phyloP scores from a whole-genome alignment of 2,888 invertebrate genomes.

The Platycheirus albimanus region DNA sequence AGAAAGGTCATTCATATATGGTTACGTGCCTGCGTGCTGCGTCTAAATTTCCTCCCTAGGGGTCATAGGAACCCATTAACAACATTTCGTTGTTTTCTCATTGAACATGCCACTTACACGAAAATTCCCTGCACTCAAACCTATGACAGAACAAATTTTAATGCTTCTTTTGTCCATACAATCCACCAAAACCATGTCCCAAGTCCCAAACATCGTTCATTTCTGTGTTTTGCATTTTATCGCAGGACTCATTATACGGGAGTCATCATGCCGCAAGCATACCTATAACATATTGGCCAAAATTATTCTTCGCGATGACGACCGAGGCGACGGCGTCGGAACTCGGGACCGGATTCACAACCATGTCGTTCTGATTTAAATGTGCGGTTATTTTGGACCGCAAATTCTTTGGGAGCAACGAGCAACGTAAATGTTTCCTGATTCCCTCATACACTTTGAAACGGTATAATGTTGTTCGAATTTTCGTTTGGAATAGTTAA shows the following conservation, averaged over 20 bases:
- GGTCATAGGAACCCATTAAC: too few species aligned
- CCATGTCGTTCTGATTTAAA: constrained; percentile 35
- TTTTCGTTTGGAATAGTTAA: not conserved
- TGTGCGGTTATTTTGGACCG: constrained; percentile 40
- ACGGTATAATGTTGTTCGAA: not conserved
- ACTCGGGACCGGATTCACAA: constrained; percentile 7
- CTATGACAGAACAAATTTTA: too few species aligned
- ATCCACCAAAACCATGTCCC: too few species aligned
- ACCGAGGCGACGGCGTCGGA: too few species aligned
- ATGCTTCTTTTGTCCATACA: too few species aligned
- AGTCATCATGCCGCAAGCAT: not conserved
- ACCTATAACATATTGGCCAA: not conserved
- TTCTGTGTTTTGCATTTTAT: not conserved
- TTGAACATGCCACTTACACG: too few species aligned
- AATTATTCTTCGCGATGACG: constrained; percentile 10
- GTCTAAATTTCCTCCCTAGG: too few species aligned
- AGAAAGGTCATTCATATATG: too few species aligned
- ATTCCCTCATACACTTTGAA: not conserved
- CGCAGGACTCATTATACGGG: not conserved
- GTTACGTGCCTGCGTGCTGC: too few species aligned
- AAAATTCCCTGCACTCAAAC: too few species aligned
- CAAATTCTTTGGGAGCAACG: constrained; percentile 15
- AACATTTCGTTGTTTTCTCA: too few species aligned
- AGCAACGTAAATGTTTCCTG: constrained; percentile 19
- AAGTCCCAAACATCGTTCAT: not conserved